These are phyloP conservation scores for Henicopernis longicauda DNA, from an alignment of 2,113 vertebrate species.

Conservation along the genomic window DNA sequence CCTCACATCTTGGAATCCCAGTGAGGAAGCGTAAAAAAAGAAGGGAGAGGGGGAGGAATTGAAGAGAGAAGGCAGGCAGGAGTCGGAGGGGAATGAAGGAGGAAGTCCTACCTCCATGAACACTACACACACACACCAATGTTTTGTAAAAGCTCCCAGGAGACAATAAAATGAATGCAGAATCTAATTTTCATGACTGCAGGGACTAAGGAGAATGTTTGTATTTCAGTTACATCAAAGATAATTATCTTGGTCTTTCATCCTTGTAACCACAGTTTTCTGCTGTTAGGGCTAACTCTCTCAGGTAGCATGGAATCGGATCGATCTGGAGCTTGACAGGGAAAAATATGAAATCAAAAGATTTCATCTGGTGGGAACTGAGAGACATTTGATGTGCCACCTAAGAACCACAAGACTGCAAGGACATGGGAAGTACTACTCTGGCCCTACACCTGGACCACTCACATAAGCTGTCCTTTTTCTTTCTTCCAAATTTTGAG, in stretches of 20 bases:
- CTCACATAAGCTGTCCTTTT: not conserved
- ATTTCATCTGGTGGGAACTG: not conserved
- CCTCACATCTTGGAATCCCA: fast-evolving
- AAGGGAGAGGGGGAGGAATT: not conserved
- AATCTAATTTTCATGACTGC: not conserved
- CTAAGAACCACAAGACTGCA: not conserved
- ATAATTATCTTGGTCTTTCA: not conserved
- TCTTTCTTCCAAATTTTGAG: not conserved
- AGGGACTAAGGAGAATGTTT: not conserved
- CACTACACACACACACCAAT: fast-evolving
- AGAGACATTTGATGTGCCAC: not conserved
- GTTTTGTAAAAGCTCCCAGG: not conserved
- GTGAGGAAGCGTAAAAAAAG: too few relatives aligned
- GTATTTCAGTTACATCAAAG: not conserved
- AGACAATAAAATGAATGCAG: not conserved
- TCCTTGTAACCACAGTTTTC: not conserved
- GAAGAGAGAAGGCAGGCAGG: not conserved
- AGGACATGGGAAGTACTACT: not conserved
- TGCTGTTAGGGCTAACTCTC: not conserved
- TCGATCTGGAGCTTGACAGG: not conserved
- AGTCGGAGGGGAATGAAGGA: not conserved
- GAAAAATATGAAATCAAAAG: not conserved
- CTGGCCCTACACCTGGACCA: not conserved
- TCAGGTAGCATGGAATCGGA: not conserved
- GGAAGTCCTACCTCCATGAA: too few relatives aligned